A percentile compares a stretch with the other conserved stretches of the same genome.
These are phyloP conservation scores for Eledona agricola DNA, from an alignment of 2,888 invertebrate species.

Conservation along the genomic window DNA sequence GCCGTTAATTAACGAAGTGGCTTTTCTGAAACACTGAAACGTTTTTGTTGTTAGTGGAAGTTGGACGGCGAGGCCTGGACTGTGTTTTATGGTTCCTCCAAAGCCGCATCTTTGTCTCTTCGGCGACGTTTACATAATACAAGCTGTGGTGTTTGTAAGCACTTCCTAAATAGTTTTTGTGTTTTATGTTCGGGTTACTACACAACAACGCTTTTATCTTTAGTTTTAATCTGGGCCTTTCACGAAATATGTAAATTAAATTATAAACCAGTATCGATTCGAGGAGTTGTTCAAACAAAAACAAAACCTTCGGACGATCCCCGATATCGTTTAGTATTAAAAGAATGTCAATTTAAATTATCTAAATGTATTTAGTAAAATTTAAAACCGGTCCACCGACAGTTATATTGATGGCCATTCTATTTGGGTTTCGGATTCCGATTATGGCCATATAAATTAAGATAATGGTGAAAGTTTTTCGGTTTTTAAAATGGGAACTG, in stretches of 20 bases:
- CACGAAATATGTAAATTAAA: conserved; percentile 44
- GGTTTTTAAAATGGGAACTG: conserved; percentile 43
- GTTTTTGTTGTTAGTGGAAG: not conserved
- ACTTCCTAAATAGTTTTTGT: conserved; percentile 35
- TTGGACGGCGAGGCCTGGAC: too few species aligned
- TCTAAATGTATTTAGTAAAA: conserved; percentile 57
- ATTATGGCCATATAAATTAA: conserved; percentile 57
- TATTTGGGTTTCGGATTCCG: conserved; percentile 52
- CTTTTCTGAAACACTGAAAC: too few species aligned
- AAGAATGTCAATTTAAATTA: conserved; percentile 60
- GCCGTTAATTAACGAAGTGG: too few species aligned
- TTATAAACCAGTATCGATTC: conserved; percentile 38
- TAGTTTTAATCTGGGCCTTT: conserved; percentile 38
- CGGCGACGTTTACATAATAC: conserved; percentile 7
- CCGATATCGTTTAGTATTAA: conserved; percentile 56
- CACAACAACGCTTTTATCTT: conserved; percentile 32
- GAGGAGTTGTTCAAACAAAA: conserved; percentile 38
- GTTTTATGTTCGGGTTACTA: conserved; percentile 32
- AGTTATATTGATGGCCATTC: conserved; percentile 52
- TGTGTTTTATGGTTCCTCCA: not conserved
- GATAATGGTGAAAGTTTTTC: conserved; percentile 56
- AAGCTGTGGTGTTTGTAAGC: conserved; percentile 7
- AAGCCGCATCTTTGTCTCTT: not conserved
- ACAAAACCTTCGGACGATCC: conserved; percentile 45
- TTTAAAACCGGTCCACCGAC: conserved; percentile 55